Conservation (phyloP, 2,113 vertebrate species). For the Dendropsophus ebraccatus region DNA sequence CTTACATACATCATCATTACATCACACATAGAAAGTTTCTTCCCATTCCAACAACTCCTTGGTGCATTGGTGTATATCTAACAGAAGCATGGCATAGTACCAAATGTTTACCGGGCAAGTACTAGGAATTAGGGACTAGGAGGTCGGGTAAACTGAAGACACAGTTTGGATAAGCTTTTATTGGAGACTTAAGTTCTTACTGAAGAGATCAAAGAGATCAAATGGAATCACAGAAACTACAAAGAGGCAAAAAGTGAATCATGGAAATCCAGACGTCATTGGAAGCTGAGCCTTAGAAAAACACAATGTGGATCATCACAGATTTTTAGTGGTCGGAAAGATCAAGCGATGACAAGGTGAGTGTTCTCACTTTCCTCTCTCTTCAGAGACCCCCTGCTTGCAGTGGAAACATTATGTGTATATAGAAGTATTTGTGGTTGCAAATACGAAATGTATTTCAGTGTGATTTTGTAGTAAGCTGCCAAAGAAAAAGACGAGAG, state of each 20-base stretch:
- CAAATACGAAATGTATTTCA: neutral
- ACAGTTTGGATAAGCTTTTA: neutral
- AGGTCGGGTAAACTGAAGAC: neutral
- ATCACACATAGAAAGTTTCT: no score
- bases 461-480: neutral
- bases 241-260: neutral
- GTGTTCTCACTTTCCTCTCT: neutral
- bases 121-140: no score
- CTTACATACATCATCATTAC: no score
- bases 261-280: neutral
- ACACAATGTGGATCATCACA: slow-evolving; percentile 6
- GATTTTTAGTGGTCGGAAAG: slow-evolving; percentile 28
- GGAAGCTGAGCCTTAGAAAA: neutral
- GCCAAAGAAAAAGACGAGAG: slow-evolving; percentile 8
- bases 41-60: no score
- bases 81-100: no score
- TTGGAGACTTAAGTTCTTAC: neutral
- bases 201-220: neutral
- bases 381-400: neutral
- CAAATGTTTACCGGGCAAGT: no score
- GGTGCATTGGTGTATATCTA: no score
- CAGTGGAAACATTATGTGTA: slow-evolving; percentile 10
- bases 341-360: slow-evolving; percentile 9
- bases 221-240: neutral
- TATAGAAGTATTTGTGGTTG: slow-evolving; percentile 31